Evolutionary conservation across 2,113 vertebrate species (phyloP), one percentile per base, ranked within the genome.

Genomic region (Polyodon spathula): DNA sequence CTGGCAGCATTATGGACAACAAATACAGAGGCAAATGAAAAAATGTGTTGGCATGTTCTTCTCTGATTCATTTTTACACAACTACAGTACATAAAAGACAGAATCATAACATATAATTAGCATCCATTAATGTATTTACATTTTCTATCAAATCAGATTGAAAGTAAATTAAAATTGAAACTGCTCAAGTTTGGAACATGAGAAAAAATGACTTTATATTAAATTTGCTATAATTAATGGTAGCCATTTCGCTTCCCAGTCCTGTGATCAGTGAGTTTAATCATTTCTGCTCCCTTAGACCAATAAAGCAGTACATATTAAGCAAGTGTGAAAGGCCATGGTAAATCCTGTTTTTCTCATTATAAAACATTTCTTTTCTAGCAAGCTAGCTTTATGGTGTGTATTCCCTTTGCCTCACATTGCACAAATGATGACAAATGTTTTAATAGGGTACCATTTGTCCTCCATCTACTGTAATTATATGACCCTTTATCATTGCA

Each of bases 251-350:
- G 12, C 16, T 51, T 52, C 50, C 15, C 59, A 17, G 9, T 39
- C 43, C 11, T 44, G 10, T 66, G 43, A 61, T 66, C 64, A 56
- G 40, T 65, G 54, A 16, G 27, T 14, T 60, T 50, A 37, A 52
- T 53, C 9, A 44, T 40, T 53, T 9, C 39, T 37, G 59, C 8
- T 16, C 63, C 27, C 6, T 10, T 50, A 50, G 7, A 50, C 11
- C 46, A 11, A 10, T 1, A 14, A 7, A 50, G 46, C 7, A 50
- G 11, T 50, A 10, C 6, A 50, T 50, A 4, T 50, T 10, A 14
- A 11, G 4, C 8, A 12, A 50, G 4, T 50, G 46, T 50, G 10
- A 50, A 50, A 50, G 46, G 4, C 6, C 46, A 50, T 50, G 2
- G 1, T 50, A 12, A 12, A 50, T 50, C 11, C 4, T 50, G 46